Percentiles rank a stretch among this genome's conserved stretches.
phyloP scores from a whole-genome alignment of 2,888 invertebrate genomes.

The Enoplolaimus lenunculus region DNA sequence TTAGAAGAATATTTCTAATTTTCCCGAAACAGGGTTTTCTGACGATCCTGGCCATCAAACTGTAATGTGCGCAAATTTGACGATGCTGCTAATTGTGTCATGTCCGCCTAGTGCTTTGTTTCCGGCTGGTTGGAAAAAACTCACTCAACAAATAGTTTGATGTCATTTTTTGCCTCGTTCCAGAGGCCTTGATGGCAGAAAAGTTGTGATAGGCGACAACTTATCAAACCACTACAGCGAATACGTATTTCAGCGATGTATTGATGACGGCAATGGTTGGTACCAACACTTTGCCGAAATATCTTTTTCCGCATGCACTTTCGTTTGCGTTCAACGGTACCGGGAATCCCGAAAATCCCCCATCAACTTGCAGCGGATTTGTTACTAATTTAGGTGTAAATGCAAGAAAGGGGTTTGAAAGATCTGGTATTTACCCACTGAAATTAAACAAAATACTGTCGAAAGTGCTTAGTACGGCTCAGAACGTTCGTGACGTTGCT shows the following conservation, averaged over 20 bases:
- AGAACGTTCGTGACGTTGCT: no score
- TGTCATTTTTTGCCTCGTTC: conserved; percentile 31
- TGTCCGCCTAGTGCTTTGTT: not conserved
- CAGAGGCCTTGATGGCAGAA: conserved; percentile 31
- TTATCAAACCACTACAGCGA: conserved; percentile 36
- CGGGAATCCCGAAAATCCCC: not conserved
- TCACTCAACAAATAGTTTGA: conserved; percentile 36
- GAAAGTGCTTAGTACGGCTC: no score
- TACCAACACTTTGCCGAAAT: conserved; percentile 1
- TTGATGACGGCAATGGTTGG: conserved; percentile 25
- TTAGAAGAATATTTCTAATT: not conserved
- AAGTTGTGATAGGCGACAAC: conserved; percentile 42
- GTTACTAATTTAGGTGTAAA: not conserved
- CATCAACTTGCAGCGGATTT: not conserved
- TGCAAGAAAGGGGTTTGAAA: not conserved
- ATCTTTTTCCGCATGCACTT: not conserved
- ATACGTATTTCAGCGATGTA: conserved; percentile 34
- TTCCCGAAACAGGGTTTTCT: not conserved
- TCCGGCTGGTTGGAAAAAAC: conserved; percentile 38
- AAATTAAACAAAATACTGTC: not conserved
- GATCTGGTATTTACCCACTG: not conserved
- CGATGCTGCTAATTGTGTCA: not conserved
- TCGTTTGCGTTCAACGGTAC: not conserved
- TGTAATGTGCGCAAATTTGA: not conserved
- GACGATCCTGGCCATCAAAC: not conserved